These are phyloP conservation scores for Cataglyphis rosenhaueri DNA, from an alignment of 2,888 invertebrate genomes.

Conservation along the genomic window DNA sequence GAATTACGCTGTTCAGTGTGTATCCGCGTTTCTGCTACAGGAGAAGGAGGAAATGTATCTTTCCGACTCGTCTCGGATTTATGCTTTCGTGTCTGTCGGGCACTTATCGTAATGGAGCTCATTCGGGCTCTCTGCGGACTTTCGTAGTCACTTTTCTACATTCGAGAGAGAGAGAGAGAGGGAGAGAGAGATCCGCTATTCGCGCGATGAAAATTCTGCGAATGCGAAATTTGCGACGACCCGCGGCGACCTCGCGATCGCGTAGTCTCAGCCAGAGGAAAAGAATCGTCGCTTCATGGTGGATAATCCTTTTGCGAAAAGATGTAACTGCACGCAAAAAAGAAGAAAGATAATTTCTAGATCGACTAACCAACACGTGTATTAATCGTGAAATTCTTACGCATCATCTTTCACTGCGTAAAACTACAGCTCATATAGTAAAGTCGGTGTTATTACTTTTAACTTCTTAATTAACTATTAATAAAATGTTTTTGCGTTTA, in stretches of 20 bases:
- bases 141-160: conserved; percentile 44
- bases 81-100: conserved; percentile 51
- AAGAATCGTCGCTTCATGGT: conserved; percentile 23
- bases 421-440: not conserved
- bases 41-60: conserved; percentile 49
- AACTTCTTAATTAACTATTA: conserved; percentile 32
- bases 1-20: conserved; percentile 45
- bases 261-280: conserved; percentile 12
- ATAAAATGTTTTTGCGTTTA: conserved; percentile 17
- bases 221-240: conserved; percentile 57
- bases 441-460: conserved; percentile 12
- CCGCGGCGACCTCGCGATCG: conserved; percentile 58
- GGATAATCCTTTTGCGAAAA: conserved; percentile 9
- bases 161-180: not conserved
- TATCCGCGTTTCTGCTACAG: conserved; percentile 48
- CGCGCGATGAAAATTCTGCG: conserved; percentile 51
- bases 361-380: conserved; percentile 24
- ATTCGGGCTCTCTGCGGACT: conserved; percentile 28
- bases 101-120: conserved; percentile 55
- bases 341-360: conserved; percentile 43
- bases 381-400: not conserved
- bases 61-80: conserved; percentile 50
- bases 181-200: conserved; percentile 9
- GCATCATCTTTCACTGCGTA: conserved; percentile 16
- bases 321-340: not conserved